These are phyloP conservation scores for Drosophila aff. DNA, from an alignment of 1,140 invertebrate genomes.

Conservation along the genomic window DNA sequence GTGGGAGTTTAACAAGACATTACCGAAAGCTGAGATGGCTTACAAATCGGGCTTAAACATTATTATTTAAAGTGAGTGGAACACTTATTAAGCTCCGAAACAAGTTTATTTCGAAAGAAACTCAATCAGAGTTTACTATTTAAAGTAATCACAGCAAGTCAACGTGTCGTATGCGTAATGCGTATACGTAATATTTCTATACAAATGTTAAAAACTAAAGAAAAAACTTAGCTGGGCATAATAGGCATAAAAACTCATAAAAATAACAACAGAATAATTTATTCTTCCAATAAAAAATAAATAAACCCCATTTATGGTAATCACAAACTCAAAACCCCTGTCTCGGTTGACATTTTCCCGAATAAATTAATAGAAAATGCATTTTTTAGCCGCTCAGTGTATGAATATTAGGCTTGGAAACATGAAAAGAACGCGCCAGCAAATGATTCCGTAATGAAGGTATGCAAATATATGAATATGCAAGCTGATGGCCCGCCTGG, in stretches of 20 bases:
- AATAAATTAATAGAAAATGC: conserved; percentile 1
- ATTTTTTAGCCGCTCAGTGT: conserved; percentile 7
- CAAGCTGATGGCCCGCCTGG: conserved; percentile 25
- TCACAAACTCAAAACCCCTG: neutral
- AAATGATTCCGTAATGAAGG: conserved; percentile 43
- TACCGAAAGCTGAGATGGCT: conserved; percentile 8
- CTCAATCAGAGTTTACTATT: neutral
- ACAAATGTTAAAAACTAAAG: neutral
- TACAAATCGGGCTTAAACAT: neutral
- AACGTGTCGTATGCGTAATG: neutral
- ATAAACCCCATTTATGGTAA: conserved; percentile 4
- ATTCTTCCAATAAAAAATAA: too few relatives aligned
- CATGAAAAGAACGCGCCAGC: conserved; percentile 5
- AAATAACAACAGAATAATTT: neutral
- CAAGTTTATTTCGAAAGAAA: neutral
- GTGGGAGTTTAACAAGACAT: conserved; percentile 14
- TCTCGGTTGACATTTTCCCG: neutral
- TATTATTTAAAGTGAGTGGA: neutral
- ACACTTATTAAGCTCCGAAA: neutral
- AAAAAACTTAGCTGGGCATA: neutral
- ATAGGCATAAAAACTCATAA: neutral
- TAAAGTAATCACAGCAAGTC: neutral
- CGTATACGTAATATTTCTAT: neutral
- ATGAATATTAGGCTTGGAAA: conserved; percentile 17
- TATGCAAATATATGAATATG: conserved; percentile 44